Base-by-base conservation (phyloP, 2,797 vertebrate genomes). In the Alosa sapidissima region DNA sequence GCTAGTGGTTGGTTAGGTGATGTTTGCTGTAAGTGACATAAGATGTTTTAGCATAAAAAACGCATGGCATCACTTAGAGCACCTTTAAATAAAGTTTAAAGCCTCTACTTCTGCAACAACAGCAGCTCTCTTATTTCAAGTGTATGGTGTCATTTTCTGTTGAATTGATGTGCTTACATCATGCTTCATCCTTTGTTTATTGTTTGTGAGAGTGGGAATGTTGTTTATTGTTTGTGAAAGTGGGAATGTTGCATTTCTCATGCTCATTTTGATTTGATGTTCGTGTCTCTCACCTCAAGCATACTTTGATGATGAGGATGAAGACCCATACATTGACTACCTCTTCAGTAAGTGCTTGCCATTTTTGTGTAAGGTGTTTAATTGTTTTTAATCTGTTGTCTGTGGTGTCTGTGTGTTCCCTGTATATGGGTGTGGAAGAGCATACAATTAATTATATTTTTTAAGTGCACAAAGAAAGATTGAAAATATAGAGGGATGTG, bases 221-320 rank as follows among this genome's bases (percentile, higher is more conserved):
- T 87, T 83, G 47, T 33, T 72, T 55, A 52, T 19, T 88, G 81
- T 41, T 21, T 72, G 82, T 36, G 45, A 28, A 21, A 10, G 48
- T n/a, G 83, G 1, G 9, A n/a, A 1, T 84, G 16, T 55, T 82
- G 4, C 81, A 83, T 83, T 19, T 51, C 41, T 81, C 54, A 78
- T 84, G 81, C 11, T 78, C 41, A 41, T 81, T 58, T 62, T 81
- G n/a, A 16, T 84, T 82, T 81, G 47, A 78, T 49, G 4, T 85
- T 55, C 83, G 14, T 82, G 49, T 90, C 84, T 89, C 86, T 83
- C 68, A 83, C 85, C 86, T 51, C 84, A 90, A 90, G 91, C 88
- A 41, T 90, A 83, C 90, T 89, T 90, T 87, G 90, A 91, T 87
- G 89, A 90, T 10, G 87, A 89, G 84, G 87, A 86, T 81, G 89